These are phyloP conservation scores for Artemia sinica DNA, from an alignment of 2,888 invertebrate genomes.

Conservation along the genomic window DNA sequence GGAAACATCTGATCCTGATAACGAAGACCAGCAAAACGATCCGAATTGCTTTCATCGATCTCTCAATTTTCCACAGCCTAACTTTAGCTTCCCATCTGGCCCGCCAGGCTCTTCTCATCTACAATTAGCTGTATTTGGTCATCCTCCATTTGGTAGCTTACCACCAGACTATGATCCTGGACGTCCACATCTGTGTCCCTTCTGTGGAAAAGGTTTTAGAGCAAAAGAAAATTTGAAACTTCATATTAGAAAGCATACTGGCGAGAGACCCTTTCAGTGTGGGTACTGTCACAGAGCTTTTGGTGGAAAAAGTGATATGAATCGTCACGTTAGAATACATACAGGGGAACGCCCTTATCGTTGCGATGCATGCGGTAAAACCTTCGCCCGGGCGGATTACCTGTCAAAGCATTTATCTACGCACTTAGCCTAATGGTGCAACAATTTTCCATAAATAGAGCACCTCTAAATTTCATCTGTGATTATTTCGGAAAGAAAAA, in stretches of 20 bases:
- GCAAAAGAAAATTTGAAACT: slow-evolving; percentile 72
- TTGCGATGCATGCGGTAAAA: slow-evolving; percentile 79
- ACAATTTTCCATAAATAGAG: not conserved
- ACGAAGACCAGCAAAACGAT: not conserved
- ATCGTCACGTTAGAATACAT: slow-evolving; percentile 67
- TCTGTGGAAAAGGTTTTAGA: slow-evolving; percentile 79
- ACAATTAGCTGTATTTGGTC: not conserved
- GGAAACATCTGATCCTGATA: slow-evolving; percentile 8
- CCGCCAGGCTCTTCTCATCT: slow-evolving; percentile 8
- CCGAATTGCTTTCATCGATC: slow-evolving; percentile 6
- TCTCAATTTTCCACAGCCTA: slow-evolving; percentile 1
- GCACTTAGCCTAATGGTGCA: slow-evolving; percentile 35
- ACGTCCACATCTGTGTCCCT: slow-evolving; percentile 31
- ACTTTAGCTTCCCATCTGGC: not conserved
- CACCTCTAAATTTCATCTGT: not conserved
- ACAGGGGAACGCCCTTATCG: slow-evolving; percentile 77
- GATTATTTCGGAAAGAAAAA: not conserved
- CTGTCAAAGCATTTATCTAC: slow-evolving; percentile 77
- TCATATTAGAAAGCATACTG: slow-evolving; percentile 73
- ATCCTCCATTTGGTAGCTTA: slow-evolving; percentile 8
- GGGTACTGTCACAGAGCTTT: slow-evolving; percentile 79
- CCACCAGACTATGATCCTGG: slow-evolving; percentile 22
- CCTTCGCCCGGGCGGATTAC: slow-evolving; percentile 75
- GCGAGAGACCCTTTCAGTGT: slow-evolving; percentile 78
- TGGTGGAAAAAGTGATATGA: slow-evolving; percentile 70